These are phyloP conservation scores for Drosophila longiperda DNA, from an alignment of 2,888 invertebrate species.

Conservation along the genomic window DNA sequence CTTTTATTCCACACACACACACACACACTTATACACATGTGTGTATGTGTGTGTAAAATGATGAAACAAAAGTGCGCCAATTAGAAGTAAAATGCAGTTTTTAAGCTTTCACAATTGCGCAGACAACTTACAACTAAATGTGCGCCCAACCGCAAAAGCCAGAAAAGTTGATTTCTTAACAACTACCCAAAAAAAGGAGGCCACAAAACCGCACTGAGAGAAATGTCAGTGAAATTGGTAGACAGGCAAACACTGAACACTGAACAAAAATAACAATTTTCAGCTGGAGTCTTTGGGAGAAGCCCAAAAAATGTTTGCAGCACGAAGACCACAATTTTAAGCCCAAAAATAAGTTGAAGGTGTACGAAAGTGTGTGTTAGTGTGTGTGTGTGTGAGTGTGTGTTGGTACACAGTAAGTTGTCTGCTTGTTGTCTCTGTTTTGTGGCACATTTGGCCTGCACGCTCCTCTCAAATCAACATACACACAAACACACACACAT, in stretches of 20 bases:
- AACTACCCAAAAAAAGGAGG: conserved; percentile 52
- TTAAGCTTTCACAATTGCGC: conserved; percentile 65
- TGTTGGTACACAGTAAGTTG: conserved; percentile 69
- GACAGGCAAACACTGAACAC: conserved; percentile 23
- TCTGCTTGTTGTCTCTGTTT: conserved; percentile 69
- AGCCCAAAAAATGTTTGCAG: conserved; percentile 49
- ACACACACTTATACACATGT: conserved; percentile 13
- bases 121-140: conserved; percentile 53
- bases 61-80: conserved; percentile 80
- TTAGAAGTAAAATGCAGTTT: conserved; percentile 74
- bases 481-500: conserved; percentile 16
- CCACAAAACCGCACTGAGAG: conserved; percentile 60
- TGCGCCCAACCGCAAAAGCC: conserved; percentile 69
- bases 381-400: conserved; percentile 17
- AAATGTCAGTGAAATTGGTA: conserved; percentile 54
- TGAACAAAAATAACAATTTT: conserved; percentile 8
- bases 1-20: conserved; percentile 41
- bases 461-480: conserved; percentile 51
- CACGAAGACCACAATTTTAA: conserved; percentile 64
- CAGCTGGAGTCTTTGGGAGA: conserved; percentile 17
- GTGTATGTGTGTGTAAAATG: conserved; percentile 49
- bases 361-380: conserved; percentile 19
- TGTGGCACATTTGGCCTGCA: conserved; percentile 57
- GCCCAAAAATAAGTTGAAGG: conserved; percentile 34
- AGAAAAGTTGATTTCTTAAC: conserved; percentile 78